These are phyloP conservation scores for Zaprionus ornatus DNA, from an alignment of 1,140 invertebrate species.

Conservation along the genomic window DNA sequence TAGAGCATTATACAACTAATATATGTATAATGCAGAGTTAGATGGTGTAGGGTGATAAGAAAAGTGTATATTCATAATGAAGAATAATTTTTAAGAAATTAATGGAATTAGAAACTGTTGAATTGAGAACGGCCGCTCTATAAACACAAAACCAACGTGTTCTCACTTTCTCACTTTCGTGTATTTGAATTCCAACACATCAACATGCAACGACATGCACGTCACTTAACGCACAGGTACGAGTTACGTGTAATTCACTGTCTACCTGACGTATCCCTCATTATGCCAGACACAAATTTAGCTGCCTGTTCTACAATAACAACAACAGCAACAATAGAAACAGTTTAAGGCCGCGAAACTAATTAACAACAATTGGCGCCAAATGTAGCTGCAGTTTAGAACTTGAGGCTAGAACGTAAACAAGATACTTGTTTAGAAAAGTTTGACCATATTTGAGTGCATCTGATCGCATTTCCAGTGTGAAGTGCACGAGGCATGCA, in stretches of 20 bases:
- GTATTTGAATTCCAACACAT: background rate
- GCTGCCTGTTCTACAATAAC: background rate
- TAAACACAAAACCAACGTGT: background rate
- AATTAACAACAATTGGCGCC: constrained; percentile 43
- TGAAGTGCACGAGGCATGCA: constrained; percentile 6
- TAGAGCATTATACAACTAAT: too few species aligned
- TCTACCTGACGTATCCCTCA: constrained; percentile 11
- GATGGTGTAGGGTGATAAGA: too few species aligned
- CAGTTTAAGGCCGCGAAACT: constrained; percentile 22
- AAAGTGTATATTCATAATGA: too few species aligned
- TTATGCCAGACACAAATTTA: background rate
- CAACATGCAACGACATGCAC: background rate
- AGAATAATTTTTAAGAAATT: background rate
- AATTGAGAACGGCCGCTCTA: background rate
- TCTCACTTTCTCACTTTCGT: background rate
- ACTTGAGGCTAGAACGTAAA: constrained; percentile 23
- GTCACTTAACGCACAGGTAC: background rate
- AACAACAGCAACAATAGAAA: background rate
- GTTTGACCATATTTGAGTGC: constrained; percentile 39
- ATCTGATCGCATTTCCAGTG: constrained; percentile 19
- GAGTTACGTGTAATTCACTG: background rate
- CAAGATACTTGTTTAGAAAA: constrained; percentile 33
- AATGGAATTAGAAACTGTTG: background rate
- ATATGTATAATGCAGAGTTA: too few species aligned
- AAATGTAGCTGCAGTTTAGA: constrained; percentile 14